These are phyloP conservation scores for Diachasmimorpha longicaudata DNA, from an alignment of 1,140 invertebrate species.

Conservation along the genomic window DNA sequence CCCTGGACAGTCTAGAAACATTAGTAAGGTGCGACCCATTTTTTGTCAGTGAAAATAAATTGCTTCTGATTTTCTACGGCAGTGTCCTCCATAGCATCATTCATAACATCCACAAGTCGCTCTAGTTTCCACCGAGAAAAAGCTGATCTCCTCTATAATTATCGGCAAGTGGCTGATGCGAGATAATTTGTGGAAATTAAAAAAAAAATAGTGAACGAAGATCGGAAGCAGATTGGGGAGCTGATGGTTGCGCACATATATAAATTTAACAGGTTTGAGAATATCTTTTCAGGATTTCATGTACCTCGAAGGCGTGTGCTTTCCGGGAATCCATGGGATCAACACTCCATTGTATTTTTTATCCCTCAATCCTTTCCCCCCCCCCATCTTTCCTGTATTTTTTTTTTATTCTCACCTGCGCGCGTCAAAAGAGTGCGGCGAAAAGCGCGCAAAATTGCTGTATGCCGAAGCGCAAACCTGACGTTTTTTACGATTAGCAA, in stretches of 20 bases:
- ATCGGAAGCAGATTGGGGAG: not conserved
- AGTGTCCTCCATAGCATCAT: not conserved
- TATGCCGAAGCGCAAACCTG: not conserved
- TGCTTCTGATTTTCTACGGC: not conserved
- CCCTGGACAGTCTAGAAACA: not conserved
- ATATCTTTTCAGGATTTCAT: not conserved
- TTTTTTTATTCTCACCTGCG: constrained; percentile 6
- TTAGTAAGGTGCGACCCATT: constrained; percentile 3
- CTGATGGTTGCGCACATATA: not conserved
- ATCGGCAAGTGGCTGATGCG: not conserved
- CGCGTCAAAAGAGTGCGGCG: not conserved
- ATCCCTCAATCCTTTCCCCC: not conserved
- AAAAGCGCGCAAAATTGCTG: not conserved
- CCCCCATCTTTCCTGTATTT: not conserved
- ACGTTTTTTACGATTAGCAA: constrained; percentile 1
- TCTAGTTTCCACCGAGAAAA: not conserved
- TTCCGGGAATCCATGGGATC: not conserved
- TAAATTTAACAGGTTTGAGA: not conserved
- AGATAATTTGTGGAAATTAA: not conserved
- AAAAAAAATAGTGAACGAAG: not conserved
- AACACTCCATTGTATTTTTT: constrained; percentile 4
- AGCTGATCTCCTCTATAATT: not conserved
- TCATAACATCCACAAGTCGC: not conserved
- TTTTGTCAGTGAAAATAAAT: not conserved
- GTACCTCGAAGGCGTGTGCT: constrained; percentile 3